phyloP scores from a whole-genome alignment of 2,888 invertebrate species.

The Hemicrepidius hirtus region DNA sequence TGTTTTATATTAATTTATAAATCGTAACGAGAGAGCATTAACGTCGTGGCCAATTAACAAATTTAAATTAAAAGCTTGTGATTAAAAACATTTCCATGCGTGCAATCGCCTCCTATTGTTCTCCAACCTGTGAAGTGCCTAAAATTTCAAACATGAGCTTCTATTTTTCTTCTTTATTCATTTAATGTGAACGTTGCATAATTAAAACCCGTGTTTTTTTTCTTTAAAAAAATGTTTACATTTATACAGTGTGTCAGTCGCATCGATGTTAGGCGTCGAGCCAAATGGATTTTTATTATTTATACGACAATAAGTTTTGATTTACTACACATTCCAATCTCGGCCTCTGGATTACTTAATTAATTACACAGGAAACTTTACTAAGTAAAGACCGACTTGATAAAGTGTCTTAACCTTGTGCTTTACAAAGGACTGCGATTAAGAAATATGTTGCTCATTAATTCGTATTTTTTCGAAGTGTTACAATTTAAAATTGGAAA shows the following conservation, averaged over 20 bases:
- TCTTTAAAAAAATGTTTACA: too few relatives aligned
- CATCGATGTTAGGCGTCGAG: too few relatives aligned
- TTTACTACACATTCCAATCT: too few relatives aligned
- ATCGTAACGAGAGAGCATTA: not conserved
- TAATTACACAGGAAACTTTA: too few relatives aligned
- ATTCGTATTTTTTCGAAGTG: not conserved
- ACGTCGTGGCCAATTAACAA: conserved; percentile 3
- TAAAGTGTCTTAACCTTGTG: conserved; percentile 5
- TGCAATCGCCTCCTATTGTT: conserved; percentile 3
- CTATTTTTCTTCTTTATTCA: too few relatives aligned
- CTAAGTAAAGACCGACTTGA: not conserved
- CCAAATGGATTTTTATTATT: too few relatives aligned
- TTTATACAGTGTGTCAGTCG: too few relatives aligned
- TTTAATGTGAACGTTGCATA: too few relatives aligned
- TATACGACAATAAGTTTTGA: too few relatives aligned
- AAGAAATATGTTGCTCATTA: not conserved
- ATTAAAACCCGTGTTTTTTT: too few relatives aligned
- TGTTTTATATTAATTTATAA: not conserved
- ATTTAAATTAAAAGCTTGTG: conserved; percentile 2
- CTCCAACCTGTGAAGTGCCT: conserved; percentile 16
- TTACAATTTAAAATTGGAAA: too few relatives aligned
- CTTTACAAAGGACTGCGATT: not conserved
- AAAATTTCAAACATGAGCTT: not conserved
- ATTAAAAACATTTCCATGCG: conserved; percentile 18
- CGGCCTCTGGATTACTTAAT: too few relatives aligned